Base-by-base conservation (phyloP, 2,113 vertebrate species). In the Cololabis saira region DNA sequence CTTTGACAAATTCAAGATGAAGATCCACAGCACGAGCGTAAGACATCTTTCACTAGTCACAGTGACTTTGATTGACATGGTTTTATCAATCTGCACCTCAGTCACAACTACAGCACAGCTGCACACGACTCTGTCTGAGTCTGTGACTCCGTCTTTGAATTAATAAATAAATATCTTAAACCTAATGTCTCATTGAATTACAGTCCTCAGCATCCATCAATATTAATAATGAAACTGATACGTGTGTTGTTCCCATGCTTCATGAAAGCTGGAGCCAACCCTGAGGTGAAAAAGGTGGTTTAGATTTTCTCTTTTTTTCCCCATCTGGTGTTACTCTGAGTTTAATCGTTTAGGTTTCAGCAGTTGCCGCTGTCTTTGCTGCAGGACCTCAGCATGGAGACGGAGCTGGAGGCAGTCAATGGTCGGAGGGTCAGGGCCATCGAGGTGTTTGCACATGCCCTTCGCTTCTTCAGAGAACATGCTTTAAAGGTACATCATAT, bases 1-100 rank as follows among this genome's bases (percentile, higher is more conserved):
- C 91, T 98, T 99, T 0, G 96, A 99, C 81, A 99, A 99, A 85
- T 99, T 99, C 51, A 99, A 99, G 88, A 99, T 99, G 98, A 98
- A 96, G 88, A 97, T 99, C 54, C 98, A 99, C 90, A 98, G 96
- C 69, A 92, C 94, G 56, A 95, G 94, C 0, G 97, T 99, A 87
- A 89, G 62, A 27, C 9, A n/a, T 12, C 8, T 21, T 12, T 16
- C 40, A 65, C 16, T 65, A 33, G 30, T 15, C 14, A 27, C 8
- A 41, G 12, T 50, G 49, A 24, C 2, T 2, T 4, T 14, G 12
- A 21, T 14, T 1, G 14, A 3, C 12, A n/a, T n/a, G n/a, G n/a
- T n/a, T n/a, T n/a, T n/a, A n/a, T n/a, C n/a, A n/a, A n/a, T n/a
- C n/a, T n/a, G n/a, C n/a, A n/a, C n/a, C n/a, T n/a, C n/a, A n/a